Percentiles rank a stretch among this genome's conserved stretches.
phyloP scores from a whole-genome alignment of 2,797 vertebrate genomes.

The Rhadinocentrus ornatus region DNA sequence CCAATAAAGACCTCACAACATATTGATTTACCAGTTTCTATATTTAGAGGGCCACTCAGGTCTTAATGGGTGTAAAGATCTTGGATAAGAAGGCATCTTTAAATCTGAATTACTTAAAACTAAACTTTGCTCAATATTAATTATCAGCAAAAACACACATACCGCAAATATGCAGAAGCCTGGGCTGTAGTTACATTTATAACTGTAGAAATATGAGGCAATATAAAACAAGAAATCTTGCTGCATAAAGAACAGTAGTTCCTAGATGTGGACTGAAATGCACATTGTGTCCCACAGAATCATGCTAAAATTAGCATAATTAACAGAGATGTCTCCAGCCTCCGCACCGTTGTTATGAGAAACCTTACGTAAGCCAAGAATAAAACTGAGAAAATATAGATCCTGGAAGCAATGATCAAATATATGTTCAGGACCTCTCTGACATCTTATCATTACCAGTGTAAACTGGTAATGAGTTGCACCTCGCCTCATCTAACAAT shows the following conservation, averaged over 20 bases:
- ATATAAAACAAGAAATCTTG: neutral
- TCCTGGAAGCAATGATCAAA: constrained; percentile 22
- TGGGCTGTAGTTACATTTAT: too few species aligned
- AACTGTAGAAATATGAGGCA: too few species aligned
- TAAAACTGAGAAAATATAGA: constrained; percentile 3
- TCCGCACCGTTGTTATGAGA: neutral
- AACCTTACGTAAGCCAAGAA: neutral
- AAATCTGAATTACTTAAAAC: neutral
- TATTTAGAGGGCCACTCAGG: too few species aligned
- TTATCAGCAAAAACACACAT: too few species aligned
- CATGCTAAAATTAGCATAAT: neutral
- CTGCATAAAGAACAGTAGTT: neutral
- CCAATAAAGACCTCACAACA: too few species aligned
- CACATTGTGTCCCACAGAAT: neutral
- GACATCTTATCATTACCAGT: constrained; percentile 44
- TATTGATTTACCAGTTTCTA: too few species aligned
- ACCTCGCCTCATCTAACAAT: constrained; percentile 34
- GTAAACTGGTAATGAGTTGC: neutral
- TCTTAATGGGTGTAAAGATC: neutral
- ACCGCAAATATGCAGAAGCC: too few species aligned
- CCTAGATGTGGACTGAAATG: neutral
- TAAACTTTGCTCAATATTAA: neutral
- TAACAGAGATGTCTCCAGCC: neutral
- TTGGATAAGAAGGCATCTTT: neutral
- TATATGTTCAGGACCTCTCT: neutral